These are phyloP conservation scores for Orthonevra nobilis DNA, from an alignment of 2,888 invertebrate species.

Conservation along the genomic window DNA sequence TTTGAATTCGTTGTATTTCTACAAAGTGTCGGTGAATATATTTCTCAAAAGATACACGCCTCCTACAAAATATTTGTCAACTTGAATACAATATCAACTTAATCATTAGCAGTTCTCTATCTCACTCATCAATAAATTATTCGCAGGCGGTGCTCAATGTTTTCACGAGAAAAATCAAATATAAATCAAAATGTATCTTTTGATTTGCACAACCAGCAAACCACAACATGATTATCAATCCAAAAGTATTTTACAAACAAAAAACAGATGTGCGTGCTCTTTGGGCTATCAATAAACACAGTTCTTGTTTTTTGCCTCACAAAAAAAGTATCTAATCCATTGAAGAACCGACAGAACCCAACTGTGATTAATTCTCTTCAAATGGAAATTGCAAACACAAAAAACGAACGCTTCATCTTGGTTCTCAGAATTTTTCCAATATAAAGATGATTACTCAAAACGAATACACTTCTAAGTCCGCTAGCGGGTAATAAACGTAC, in stretches of 20 bases:
- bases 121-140: constrained; percentile 4
- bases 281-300: not conserved
- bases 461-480: too few relatives aligned
- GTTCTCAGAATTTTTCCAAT: not conserved
- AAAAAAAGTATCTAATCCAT: constrained; percentile 15
- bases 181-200: constrained; percentile 45
- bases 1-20: too few relatives aligned
- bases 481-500: too few relatives aligned
- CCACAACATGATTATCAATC: constrained; percentile 19
- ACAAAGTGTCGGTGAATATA: too few relatives aligned
- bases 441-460: constrained; percentile 1
- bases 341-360: not conserved
- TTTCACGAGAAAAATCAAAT: constrained; percentile 1
- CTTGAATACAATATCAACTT: too few relatives aligned
- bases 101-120: not conserved
- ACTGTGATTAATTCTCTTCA: constrained; percentile 14
- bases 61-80: too few relatives aligned
- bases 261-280: constrained; percentile 39
- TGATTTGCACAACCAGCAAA: constrained; percentile 20
- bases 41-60: too few relatives aligned
- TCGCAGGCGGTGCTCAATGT: not conserved
- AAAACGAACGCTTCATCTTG: not conserved
- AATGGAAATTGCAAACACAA: not conserved
- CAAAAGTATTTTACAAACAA: constrained; percentile 28
- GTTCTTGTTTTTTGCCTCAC: too few relatives aligned